These are phyloP conservation scores for Coleophora flavipennella DNA, from an alignment of 2,888 invertebrate species.

Conservation along the genomic window DNA sequence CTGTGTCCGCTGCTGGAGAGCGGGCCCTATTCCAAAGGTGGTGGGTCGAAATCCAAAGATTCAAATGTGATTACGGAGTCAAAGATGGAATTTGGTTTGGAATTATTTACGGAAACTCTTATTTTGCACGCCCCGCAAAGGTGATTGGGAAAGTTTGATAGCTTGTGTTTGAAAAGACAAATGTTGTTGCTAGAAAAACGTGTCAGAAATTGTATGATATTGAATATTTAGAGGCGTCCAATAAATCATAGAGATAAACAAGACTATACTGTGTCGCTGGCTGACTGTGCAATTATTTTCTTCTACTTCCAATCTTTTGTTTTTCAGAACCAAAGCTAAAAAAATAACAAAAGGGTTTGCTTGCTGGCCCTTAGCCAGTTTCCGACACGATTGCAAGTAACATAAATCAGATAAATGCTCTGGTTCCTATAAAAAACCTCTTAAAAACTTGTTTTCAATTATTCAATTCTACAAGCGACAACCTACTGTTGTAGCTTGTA, in stretches of 20 bases:
- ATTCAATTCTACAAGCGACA: too few species aligned
- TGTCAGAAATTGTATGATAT: conserved; percentile 40
- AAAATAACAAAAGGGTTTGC: too few species aligned
- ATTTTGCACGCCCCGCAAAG: conserved; percentile 49
- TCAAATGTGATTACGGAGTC: conserved; percentile 46
- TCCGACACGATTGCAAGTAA: not conserved
- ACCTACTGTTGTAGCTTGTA: too few species aligned
- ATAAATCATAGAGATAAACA: too few species aligned
- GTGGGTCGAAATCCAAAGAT: conserved; percentile 31
- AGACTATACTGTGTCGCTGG: too few species aligned
- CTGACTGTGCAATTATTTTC: too few species aligned
- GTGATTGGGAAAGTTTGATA: conserved; percentile 65
- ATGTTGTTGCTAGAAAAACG: conserved; percentile 40
- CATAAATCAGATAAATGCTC: too few species aligned
- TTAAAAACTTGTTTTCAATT: too few species aligned
- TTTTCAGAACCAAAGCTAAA: too few species aligned
- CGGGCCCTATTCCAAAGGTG: conserved; percentile 35
- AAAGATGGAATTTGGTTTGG: conserved; percentile 61
- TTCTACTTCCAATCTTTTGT: too few species aligned
- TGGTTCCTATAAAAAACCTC: too few species aligned
- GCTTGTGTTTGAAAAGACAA: conserved; percentile 45
- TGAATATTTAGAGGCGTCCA: conserved; percentile 15
- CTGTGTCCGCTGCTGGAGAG: conserved; percentile 28
- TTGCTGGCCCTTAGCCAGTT: too few species aligned
- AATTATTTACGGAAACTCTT: conserved; percentile 62